Percentiles rank a stretch among this genome's conserved stretches.
phyloP scores from a whole-genome alignment of 2,113 vertebrate genomes.

The Chaetops frenatus region DNA sequence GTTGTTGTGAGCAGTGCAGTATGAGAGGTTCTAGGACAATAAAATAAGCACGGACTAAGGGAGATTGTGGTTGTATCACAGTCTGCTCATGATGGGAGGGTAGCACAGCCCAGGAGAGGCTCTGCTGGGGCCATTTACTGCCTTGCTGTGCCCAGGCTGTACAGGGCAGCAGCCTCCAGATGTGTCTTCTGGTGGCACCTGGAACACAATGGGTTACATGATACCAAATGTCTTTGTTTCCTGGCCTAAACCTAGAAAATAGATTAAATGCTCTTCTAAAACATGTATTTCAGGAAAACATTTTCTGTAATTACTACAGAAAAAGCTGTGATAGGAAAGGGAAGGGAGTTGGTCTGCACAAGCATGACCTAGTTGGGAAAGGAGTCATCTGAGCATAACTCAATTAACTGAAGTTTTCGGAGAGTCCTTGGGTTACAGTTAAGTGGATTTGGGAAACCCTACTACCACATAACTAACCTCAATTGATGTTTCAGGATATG shows the following conservation, averaged over 20 bases:
- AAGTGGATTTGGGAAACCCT: not conserved
- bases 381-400: not conserved
- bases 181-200: not conserved
- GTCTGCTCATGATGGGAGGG: not conserved
- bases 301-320: not conserved
- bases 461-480: not conserved
- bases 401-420: not conserved
- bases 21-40: not conserved
- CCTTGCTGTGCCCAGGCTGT: not conserved
- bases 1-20: not conserved
- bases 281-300: not conserved
- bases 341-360: slow-evolving; percentile 25
- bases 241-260: not conserved
- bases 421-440: not conserved
- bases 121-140: not conserved
- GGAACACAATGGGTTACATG: not conserved
- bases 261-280: not conserved
- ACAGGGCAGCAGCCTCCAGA: not conserved
- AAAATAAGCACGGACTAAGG: not conserved
- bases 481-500: not conserved
- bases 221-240: not conserved
- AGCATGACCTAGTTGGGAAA: not conserved
- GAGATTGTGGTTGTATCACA: not conserved
- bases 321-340: not conserved
- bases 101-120: not conserved